Base-by-base conservation (phyloP, 2,888 invertebrate genomes). In the Creontiades dilutus region DNA sequence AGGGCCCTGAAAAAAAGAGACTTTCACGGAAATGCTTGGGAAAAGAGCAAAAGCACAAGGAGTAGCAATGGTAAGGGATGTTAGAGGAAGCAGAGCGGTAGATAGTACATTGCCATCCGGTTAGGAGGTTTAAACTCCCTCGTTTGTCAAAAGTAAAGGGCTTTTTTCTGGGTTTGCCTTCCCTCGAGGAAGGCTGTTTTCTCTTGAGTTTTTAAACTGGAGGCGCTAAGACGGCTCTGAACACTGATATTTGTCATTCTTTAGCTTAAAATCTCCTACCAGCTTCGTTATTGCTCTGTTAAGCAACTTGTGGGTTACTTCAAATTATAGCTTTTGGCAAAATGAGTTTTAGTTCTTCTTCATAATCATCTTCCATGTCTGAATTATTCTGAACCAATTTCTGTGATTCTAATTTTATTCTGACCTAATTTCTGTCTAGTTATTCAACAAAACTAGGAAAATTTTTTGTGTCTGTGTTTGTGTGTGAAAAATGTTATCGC, bases 141-240 rank as follows among this genome's bases (percentile, higher is more conserved):
- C 82, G 82, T 82, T 82, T 82, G 82, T 82, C 82, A 82, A 48
- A 82, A 82, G 82, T 82, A 82, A 82, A 82, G 52, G 82, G 52
- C 52, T 27, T 48, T 48, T 46, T 82, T 82, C 7, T 23, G 9
- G 68, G 68, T 23, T 57, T 68, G 23, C 23, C 23, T 5, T 23
- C 68, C 68, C 68, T 37, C 19, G 13, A 23, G 68, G 9, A 68
- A 23, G 23, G 23, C 68, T 2, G 23, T 68, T 68, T 68, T 23
- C 23, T 68, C 23, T 9, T 4, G 23, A 23, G 23, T 68, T 68
- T 68, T 68, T 68, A 19, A 68, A 68, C 12, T 12, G 23, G 23
- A 23, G 68, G 68, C 68, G 13, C 27, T 23, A 12, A 68, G 27
- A 23, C 23, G 23, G 68, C 11, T 23, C 68, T 23, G 27, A 68